These are phyloP conservation scores for Paratrypauchen microcephalus DNA, from an alignment of 2,797 vertebrate genomes.

Conservation along the genomic window DNA sequence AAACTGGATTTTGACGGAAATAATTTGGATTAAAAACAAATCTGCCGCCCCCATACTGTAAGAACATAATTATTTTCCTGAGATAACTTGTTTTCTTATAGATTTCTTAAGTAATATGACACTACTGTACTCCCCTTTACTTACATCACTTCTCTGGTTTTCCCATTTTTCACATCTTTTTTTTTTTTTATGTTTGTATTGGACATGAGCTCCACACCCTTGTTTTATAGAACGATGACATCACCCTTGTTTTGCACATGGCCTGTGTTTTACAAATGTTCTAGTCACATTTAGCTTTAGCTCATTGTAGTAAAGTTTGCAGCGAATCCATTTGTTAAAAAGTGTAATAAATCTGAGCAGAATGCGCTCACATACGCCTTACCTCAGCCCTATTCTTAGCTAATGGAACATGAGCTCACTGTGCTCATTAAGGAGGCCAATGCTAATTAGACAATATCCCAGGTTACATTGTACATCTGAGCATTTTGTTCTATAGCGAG, in stretches of 20 bases:
- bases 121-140: slow-evolving; percentile 15
- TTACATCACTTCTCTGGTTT: slow-evolving; percentile 18
- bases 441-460: slow-evolving; percentile 12
- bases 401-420: slow-evolving; percentile 61
- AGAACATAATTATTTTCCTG: neutral
- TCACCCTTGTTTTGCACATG: slow-evolving; percentile 50
- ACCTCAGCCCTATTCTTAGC: slow-evolving; percentile 38
- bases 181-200: slow-evolving; percentile 35
- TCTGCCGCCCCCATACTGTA: neutral
- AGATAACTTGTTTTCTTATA: neutral
- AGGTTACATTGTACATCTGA: slow-evolving; percentile 8
- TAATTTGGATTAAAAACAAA: neutral
- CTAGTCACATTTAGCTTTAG: slow-evolving; percentile 14
- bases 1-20: neutral
- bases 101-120: slow-evolving; percentile 21
- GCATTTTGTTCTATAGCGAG: neutral
- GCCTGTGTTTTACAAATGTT: slow-evolving; percentile 49
- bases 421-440: slow-evolving; percentile 18
- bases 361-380: slow-evolving; percentile 32
- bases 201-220: slow-evolving; percentile 64
- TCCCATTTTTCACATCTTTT: neutral
- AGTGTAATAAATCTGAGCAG: slow-evolving; percentile 23
- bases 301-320: slow-evolving; percentile 34
- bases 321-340: slow-evolving; percentile 16
- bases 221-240: slow-evolving; percentile 63